These are phyloP conservation scores for Echeneis naucrates DNA, from an alignment of 2,797 vertebrate genomes.

Conservation along the genomic window DNA sequence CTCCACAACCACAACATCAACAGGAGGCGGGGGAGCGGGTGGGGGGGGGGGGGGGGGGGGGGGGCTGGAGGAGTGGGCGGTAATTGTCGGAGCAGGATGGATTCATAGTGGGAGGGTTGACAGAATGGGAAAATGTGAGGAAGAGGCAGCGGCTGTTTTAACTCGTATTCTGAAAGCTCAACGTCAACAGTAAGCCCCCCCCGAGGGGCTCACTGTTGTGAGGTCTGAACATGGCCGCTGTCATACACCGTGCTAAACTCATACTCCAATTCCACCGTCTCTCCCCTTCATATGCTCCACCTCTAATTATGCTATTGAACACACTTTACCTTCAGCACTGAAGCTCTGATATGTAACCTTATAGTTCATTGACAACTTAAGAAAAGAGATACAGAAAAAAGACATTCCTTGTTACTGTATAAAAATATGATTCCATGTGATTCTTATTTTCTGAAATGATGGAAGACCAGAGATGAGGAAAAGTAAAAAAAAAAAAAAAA, in stretches of 20 bases:
- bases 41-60: no score
- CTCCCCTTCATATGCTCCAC: conserved; percentile 55
- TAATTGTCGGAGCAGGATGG: conserved; percentile 52
- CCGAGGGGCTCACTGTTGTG: conserved; percentile 44
- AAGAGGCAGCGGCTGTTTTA: conserved; percentile 40
- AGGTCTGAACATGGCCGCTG: conserved; percentile 65
- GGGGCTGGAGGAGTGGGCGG: no score
- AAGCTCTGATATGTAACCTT: conserved; percentile 50
- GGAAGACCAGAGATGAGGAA: background rate
- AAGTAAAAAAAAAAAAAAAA: background rate
- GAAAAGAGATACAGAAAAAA: conserved; percentile 20
- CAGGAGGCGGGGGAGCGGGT: conserved; percentile 24
- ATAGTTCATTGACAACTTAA: conserved; percentile 33
- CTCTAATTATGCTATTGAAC: conserved; percentile 68
- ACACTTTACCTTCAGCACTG: conserved; percentile 59
- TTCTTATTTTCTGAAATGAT: background rate
- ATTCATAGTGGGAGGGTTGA: conserved; percentile 1
- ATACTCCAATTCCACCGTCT: conserved; percentile 56
- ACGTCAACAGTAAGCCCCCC: conserved; percentile 66
- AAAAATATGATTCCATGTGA: background rate
- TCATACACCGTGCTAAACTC: conserved; percentile 52
- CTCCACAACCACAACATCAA: conserved; percentile 25
- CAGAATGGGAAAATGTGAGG: background rate
- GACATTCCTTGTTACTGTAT: conserved; percentile 1
- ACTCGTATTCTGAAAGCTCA: conserved; percentile 63